These are phyloP conservation scores for Shargacucullia verbasci DNA, from an alignment of 2,888 invertebrate genomes.

Conservation along the genomic window DNA sequence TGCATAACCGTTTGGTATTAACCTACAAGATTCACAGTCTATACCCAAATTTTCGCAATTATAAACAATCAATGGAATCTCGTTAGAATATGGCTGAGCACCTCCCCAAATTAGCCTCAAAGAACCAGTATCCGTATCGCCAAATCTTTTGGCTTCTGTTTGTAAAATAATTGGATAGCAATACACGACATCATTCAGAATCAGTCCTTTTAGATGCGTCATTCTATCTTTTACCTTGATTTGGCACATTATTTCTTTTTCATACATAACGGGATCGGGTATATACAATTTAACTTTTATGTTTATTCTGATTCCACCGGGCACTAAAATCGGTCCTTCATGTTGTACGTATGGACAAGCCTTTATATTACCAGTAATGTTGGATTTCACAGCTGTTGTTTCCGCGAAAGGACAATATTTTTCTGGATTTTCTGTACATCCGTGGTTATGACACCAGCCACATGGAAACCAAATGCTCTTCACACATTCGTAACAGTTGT, in stretches of 20 bases:
- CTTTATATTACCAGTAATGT: constrained; percentile 16
- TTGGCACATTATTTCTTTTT: constrained; percentile 65
- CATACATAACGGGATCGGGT: constrained; percentile 61
- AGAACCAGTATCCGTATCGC: constrained; percentile 51
- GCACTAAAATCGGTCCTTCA: constrained; percentile 59
- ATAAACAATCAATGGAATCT: constrained; percentile 59
- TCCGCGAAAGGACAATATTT: constrained; percentile 52
- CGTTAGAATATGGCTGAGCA: constrained; percentile 62
- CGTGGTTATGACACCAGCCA: constrained; percentile 70
- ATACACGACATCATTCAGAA: constrained; percentile 59
- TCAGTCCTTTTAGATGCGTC: constrained; percentile 60
- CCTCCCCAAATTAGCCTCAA: constrained; percentile 55
- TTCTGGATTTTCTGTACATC: constrained; percentile 61
- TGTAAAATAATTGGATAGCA: constrained; percentile 61
- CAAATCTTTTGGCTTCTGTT: constrained; percentile 10
- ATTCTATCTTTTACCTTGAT: constrained; percentile 53
- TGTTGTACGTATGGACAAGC: constrained; percentile 63
- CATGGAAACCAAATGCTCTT: constrained; percentile 59
- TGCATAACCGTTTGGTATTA: constrained; percentile 26
- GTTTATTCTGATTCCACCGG: constrained; percentile 55
- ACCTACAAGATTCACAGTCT: constrained; percentile 40
- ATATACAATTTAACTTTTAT: constrained; percentile 62
- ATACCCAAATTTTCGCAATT: constrained; percentile 51
- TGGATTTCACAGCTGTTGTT: constrained; percentile 28
- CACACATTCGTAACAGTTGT: constrained; percentile 63